phyloP scores from a whole-genome alignment of 2,113 vertebrate genomes.

The Balaeniceps rex region DNA sequence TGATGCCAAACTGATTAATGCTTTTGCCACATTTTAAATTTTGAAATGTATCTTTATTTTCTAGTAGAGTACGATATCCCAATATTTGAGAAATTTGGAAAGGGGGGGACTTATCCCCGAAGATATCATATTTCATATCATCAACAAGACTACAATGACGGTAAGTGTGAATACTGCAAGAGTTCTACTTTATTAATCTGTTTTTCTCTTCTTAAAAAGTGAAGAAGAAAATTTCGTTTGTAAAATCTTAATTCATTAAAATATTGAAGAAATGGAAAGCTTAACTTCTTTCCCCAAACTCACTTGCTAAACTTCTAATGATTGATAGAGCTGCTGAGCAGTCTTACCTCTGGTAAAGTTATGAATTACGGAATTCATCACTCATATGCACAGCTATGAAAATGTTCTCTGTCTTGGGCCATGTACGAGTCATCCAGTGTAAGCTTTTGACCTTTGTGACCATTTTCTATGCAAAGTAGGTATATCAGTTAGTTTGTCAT shows the following conservation, averaged over 20 bases:
- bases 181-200: not conserved
- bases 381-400: not conserved
- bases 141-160: slow-evolving; percentile 94
- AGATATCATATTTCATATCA: slow-evolving; percentile 91
- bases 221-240: not conserved
- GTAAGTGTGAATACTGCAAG: slow-evolving; percentile 62
- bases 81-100: slow-evolving; percentile 95
- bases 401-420: not conserved
- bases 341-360: not conserved
- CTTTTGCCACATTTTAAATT: not conserved
- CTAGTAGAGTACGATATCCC: slow-evolving; percentile 91
- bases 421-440: not conserved
- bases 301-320: not conserved
- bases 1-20: not conserved
- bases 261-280: not conserved
- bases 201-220: not conserved
- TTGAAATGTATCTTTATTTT: not conserved
- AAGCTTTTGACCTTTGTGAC: not conserved
- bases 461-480: not conserved
- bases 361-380: not conserved
- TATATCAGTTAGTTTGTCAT: not conserved
- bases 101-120: slow-evolving; percentile 96
- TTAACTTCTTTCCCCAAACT: not conserved
- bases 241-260: not conserved
- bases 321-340: not conserved